These are phyloP conservation scores for Athene noctua DNA, from an alignment of 2,113 vertebrate genomes.

Conservation along the genomic window DNA sequence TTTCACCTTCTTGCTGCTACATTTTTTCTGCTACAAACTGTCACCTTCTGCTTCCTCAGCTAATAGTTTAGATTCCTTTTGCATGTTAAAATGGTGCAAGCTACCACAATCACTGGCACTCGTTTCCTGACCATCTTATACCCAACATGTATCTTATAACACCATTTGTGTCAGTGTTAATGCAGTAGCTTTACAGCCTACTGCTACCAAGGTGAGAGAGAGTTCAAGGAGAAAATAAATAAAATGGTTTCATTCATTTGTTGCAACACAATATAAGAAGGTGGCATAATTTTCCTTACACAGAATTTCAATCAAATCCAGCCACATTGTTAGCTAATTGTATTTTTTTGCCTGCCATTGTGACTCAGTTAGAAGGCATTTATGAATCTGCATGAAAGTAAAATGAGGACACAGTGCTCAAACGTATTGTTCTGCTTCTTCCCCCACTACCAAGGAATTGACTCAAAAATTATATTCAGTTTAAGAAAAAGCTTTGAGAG, in stretches of 20 bases:
- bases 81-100: slow-evolving; percentile 17
- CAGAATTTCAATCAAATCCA: slow-evolving; percentile 9
- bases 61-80: slow-evolving; percentile 32
- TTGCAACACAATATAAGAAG: not conserved
- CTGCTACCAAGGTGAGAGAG: slow-evolving; percentile 2
- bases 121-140: not conserved
- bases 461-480: not conserved
- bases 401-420: slow-evolving; percentile 8
- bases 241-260: not conserved
- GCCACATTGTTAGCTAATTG: not conserved
- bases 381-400: slow-evolving; percentile 36
- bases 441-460: slow-evolving; percentile 26
- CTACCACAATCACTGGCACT: not conserved
- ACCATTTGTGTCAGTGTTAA: not conserved
- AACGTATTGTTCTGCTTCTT: slow-evolving; percentile 31
- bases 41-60: slow-evolving; percentile 52
- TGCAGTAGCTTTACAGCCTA: not conserved
- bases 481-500: slow-evolving; percentile 5
- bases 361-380: slow-evolving; percentile 39
- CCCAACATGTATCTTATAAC: not conserved
- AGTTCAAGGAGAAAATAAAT: slow-evolving; percentile 14
- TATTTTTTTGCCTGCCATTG: slow-evolving; percentile 13
- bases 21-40: slow-evolving; percentile 32
- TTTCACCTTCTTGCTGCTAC: slow-evolving; percentile 38
- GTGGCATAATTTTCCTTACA: not conserved